These are phyloP conservation scores for Polypterus senegalus DNA, from an alignment of 2,113 vertebrate species.

Conservation along the genomic window DNA sequence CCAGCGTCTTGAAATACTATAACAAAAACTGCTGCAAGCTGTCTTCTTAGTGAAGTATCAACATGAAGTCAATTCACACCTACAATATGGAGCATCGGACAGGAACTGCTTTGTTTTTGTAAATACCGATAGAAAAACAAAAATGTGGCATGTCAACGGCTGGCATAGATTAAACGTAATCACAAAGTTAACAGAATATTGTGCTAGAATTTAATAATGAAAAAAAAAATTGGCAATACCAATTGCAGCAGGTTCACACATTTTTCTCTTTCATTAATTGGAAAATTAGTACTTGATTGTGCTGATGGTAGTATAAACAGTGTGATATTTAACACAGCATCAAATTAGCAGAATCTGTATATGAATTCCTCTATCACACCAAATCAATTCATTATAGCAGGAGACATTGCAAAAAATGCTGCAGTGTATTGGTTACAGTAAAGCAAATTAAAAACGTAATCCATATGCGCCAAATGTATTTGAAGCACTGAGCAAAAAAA, in stretches of 20 bases:
- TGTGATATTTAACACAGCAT: constrained; percentile 30
- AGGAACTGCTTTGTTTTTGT: constrained; percentile 1
- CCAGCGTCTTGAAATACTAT: too few species aligned
- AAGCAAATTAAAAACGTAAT: too few species aligned
- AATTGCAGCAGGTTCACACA: constrained; percentile 14
- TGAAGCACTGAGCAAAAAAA: too few species aligned
- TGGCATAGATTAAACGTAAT: neutral
- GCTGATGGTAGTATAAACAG: constrained; percentile 13
- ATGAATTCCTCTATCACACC: constrained; percentile 23
- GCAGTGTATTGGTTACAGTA: constrained; percentile 17
- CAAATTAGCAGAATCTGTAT: constrained; percentile 31
- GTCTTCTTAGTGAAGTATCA: constrained; percentile 1
- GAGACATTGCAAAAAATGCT: constrained; percentile 20
- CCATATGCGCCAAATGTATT: too few species aligned
- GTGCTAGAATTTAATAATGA: constrained; percentile 19
- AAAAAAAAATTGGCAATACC: constrained; percentile 18
- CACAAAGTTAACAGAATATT: neutral
- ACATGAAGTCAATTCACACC: neutral
- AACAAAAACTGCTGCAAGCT: too few species aligned
- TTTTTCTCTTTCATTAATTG: constrained; percentile 23
- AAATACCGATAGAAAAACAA: constrained; percentile 4
- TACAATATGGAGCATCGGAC: neutral
- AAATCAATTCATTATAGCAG: constrained; percentile 12
- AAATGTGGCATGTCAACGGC: neutral
- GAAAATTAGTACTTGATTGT: constrained; percentile 14